Percentiles rank a stretch among this genome's conserved stretches.
These are phyloP conservation scores for Pardosa pseudoannulata DNA, from an alignment of 2,888 invertebrate species.

Conservation along the genomic window DNA sequence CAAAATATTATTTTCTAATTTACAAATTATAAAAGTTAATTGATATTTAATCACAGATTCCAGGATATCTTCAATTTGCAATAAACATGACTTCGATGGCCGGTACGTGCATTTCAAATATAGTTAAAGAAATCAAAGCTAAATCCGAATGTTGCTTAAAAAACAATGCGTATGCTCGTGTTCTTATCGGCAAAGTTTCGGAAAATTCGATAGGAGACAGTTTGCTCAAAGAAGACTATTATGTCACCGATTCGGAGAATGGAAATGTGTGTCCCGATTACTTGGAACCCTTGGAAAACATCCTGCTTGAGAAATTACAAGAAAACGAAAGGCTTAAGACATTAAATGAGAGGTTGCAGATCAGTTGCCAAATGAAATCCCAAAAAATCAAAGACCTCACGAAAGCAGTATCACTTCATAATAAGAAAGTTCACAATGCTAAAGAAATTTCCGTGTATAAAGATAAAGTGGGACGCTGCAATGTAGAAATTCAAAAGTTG, in stretches of 20 bases:
- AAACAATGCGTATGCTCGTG: not conserved
- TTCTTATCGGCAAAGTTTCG: not conserved
- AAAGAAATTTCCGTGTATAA: not conserved
- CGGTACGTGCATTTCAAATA: not conserved
- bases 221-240: not conserved
- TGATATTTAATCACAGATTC: too few species aligned
- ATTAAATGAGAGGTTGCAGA: constrained; percentile 1
- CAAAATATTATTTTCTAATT: too few species aligned
- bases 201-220: not conserved
- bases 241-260: not conserved
- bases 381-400: not conserved
- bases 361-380: not conserved
- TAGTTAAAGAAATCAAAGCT: not conserved
- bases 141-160: not conserved
- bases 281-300: constrained; percentile 17
- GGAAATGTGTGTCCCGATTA: not conserved
- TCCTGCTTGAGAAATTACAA: constrained; percentile 21
- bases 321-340: constrained; percentile 26
- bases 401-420: not conserved
- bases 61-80: too few species aligned
- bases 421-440: not conserved
- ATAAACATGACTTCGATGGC: constrained; percentile 3
- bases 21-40: too few species aligned
- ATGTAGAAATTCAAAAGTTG: constrained; percentile 45
- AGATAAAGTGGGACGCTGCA: constrained; percentile 19